A percentile compares a stretch with the other conserved stretches of the same genome.
Evolutionary conservation across 1,140 invertebrate genomes (phyloP).

Genomic region (Scaptomyza pallida): DNA sequence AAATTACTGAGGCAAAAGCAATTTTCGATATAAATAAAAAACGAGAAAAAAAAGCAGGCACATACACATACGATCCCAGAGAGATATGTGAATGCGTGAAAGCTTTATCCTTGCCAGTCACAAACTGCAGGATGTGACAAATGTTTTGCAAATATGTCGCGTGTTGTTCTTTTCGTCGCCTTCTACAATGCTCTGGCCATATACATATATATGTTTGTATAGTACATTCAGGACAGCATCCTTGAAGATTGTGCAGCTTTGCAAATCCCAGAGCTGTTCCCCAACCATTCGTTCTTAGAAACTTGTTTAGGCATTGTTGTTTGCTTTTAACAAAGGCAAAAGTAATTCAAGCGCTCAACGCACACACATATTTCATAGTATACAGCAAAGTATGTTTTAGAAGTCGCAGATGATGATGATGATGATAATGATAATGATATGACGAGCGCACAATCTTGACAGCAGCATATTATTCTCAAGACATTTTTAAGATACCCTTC

Average conservation of each 20-base stretch:
- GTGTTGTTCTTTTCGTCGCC: slow-evolving; percentile 30
- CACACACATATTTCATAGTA: slow-evolving; percentile 44
- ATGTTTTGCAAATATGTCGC: slow-evolving; percentile 68
- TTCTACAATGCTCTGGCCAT: not conserved
- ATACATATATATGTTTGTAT: slow-evolving; percentile 34
- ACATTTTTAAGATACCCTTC: not conserved
- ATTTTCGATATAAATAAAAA: slow-evolving; percentile 72
- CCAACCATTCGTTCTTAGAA: not conserved
- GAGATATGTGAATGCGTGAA: slow-evolving; percentile 34
- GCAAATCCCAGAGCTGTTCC: slow-evolving; percentile 54
- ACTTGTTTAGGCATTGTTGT: slow-evolving; percentile 59
- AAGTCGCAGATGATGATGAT: slow-evolving; percentile 25
- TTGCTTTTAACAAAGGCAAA: slow-evolving; percentile 71
- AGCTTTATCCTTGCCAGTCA: slow-evolving; percentile 61
- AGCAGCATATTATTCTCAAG: slow-evolving; percentile 6
- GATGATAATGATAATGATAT: no score
- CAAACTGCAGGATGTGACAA: slow-evolving; percentile 67
- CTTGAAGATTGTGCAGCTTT: slow-evolving; percentile 56
- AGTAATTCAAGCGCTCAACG: slow-evolving; percentile 73
- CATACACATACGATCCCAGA: slow-evolving; percentile 3
- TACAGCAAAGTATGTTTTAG: slow-evolving; percentile 30
- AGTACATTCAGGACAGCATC: slow-evolving; percentile 44
- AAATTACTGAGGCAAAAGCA: slow-evolving; percentile 75
- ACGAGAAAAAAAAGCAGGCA: no score
- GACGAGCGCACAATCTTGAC: slow-evolving; percentile 10